A percentile compares a stretch with the other conserved stretches of the same genome.
phyloP scores from a whole-genome alignment of 2,113 vertebrate species.

The Psettodes erumei region DNA sequence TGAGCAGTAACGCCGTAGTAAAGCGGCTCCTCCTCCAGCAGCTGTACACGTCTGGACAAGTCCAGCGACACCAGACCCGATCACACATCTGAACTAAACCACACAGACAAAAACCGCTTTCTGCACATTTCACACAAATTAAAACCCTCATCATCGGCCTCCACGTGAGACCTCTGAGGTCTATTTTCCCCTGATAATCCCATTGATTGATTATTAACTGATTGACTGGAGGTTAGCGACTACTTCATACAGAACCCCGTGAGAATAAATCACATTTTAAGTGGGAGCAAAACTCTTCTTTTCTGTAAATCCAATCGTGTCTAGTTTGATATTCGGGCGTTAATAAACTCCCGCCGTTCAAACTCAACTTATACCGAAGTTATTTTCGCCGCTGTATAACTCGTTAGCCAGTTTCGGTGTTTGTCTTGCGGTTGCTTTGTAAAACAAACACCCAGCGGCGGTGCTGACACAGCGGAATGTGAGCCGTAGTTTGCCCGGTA shows the following conservation, averaged over 20 bases:
- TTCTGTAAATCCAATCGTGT: not conserved
- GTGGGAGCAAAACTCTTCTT: not conserved
- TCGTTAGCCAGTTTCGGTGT: not conserved
- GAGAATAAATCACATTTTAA: not conserved
- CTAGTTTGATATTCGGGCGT: not conserved
- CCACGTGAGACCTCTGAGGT: not conserved
- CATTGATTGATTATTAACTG: not conserved
- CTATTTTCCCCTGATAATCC: not conserved
- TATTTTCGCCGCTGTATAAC: not conserved
- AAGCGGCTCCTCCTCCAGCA: constrained; percentile 30
- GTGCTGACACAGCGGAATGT: not conserved
- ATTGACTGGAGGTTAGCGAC: not conserved
- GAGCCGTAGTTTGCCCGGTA: not conserved
- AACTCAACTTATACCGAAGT: not conserved
- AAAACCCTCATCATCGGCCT: not conserved
- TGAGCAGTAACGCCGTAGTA: too few relatives aligned
- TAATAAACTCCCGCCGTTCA: not conserved
- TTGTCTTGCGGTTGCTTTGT: not conserved
- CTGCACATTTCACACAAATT: not conserved
- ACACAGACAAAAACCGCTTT: not conserved
- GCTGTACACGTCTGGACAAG: constrained; percentile 51
- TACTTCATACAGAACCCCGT: not conserved
- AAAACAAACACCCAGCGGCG: not conserved
- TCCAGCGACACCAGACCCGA: constrained; percentile 7
- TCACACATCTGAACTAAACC: not conserved